Conservation (phyloP, 2,888 invertebrate genomes). For the Orchestes rusci region DNA sequence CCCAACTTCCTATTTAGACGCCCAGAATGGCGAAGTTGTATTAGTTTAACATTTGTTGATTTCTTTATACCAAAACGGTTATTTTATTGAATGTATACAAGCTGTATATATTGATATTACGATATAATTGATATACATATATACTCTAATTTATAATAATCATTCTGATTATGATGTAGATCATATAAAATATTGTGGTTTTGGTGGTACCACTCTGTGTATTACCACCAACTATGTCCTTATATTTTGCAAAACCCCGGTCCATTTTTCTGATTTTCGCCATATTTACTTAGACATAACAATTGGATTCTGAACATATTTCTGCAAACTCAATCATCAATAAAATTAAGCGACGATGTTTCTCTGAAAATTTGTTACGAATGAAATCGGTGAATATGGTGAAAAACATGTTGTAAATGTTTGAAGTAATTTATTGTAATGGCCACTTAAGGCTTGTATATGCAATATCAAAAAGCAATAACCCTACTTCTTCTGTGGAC, state of each 20-base stretch:
- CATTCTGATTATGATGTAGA: conserved; percentile 35
- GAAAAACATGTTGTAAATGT: conserved; percentile 46
- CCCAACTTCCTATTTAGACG: conserved; percentile 39
- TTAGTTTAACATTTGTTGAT: conserved; percentile 35
- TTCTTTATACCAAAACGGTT: conserved; percentile 41
- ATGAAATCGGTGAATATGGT: too few species aligned
- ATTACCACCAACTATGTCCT: conserved; percentile 41
- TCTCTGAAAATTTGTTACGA: too few species aligned
- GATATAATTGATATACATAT: conserved; percentile 37
- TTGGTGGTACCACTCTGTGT: conserved; percentile 42
- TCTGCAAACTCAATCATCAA: too few species aligned
- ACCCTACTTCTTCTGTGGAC: conserved; percentile 50
- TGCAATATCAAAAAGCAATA: conserved; percentile 52
- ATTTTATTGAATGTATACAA: conserved; percentile 45
- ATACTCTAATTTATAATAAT: conserved; percentile 39
- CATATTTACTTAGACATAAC: too few species aligned
- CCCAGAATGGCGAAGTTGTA: conserved; percentile 37
- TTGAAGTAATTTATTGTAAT: conserved; percentile 51
- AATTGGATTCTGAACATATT: too few species aligned
- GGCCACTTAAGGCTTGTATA: conserved; percentile 47
- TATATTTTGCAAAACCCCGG: conserved; percentile 41
- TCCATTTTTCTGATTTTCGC: conserved; percentile 32
- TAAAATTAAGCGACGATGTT: too few species aligned
- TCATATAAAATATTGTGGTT: conserved; percentile 35
- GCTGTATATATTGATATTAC: conserved; percentile 45